Percentiles rank a stretch among this genome's conserved stretches.
These are phyloP conservation scores for Poecilia velifera DNA, from an alignment of 2,797 vertebrate species.

Conservation along the genomic window DNA sequence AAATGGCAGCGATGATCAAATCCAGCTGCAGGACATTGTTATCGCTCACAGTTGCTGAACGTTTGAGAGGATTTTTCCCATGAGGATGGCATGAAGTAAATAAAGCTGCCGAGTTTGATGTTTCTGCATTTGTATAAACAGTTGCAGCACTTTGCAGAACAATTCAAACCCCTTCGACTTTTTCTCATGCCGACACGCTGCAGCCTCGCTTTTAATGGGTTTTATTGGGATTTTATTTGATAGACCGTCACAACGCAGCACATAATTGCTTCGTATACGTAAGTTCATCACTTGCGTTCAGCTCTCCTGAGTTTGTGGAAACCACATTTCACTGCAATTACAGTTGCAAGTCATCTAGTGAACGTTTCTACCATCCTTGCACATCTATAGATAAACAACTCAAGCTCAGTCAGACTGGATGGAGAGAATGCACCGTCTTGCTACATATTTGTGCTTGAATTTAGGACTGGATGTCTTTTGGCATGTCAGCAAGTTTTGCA, in stretches of 20 bases:
- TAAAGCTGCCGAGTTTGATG: constrained; percentile 36
- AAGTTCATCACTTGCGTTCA: not conserved
- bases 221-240: not conserved
- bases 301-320: not conserved
- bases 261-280: not conserved
- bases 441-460: not conserved
- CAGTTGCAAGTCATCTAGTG: not conserved
- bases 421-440: not conserved
- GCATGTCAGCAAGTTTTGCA: not conserved
- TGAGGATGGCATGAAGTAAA: constrained; percentile 46
- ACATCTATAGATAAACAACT: not conserved
- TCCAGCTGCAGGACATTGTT: constrained; percentile 69
- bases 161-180: not conserved
- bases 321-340: not conserved
- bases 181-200: not conserved
- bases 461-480: not conserved
- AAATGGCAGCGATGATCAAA: constrained; percentile 71
- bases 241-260: not conserved
- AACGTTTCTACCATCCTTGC: not conserved
- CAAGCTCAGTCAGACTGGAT: not conserved
- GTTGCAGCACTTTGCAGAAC: not conserved
- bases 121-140: constrained; percentile 23
- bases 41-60: constrained; percentile 63
- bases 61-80: constrained; percentile 54
- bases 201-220: not conserved